phyloP scores from a whole-genome alignment of 2,888 invertebrate genomes.

The Rhodophaea formosa region DNA sequence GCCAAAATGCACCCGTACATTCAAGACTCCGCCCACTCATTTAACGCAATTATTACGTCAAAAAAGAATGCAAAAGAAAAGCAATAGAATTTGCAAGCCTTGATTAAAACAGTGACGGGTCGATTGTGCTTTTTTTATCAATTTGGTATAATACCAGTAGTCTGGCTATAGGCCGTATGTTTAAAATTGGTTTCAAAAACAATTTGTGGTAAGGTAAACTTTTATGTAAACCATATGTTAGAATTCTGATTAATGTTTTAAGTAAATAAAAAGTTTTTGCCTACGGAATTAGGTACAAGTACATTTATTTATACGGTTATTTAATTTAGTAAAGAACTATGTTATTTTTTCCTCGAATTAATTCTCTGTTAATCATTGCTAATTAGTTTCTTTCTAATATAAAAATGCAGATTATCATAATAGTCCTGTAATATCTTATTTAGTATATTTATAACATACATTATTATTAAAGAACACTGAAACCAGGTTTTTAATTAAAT shows the following conservation, averaged over 20 bases:
- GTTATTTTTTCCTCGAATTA: no score
- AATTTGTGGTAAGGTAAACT: not conserved
- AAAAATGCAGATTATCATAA: no score
- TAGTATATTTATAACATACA: not conserved
- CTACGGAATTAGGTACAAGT: no score
- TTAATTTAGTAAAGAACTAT: no score
- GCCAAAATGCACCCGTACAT: conserved; percentile 41
- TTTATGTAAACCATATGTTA: not conserved
- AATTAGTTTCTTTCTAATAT: no score
- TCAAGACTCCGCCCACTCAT: conserved; percentile 58
- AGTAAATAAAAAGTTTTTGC: no score
- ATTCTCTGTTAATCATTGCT: no score
- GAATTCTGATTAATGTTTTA: not conserved
- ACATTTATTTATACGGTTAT: no score
- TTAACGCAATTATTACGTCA: conserved; percentile 76
- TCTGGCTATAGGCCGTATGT: conserved; percentile 23
- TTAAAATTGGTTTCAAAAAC: not conserved
- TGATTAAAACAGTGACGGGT: conserved; percentile 78
- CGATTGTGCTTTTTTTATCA: conserved; percentile 55
- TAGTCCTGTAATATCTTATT: no score
- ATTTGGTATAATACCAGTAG: conserved; percentile 39
- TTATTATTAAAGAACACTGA: not conserved
- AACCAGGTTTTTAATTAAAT: conserved; percentile 3
- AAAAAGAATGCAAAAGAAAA: conserved; percentile 63
- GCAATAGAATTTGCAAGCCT: conserved; percentile 69